Evolutionary conservation across 2,113 vertebrate species (phyloP), one percentile per base, ranked within the genome.

Genomic region (Limanda limanda): DNA sequence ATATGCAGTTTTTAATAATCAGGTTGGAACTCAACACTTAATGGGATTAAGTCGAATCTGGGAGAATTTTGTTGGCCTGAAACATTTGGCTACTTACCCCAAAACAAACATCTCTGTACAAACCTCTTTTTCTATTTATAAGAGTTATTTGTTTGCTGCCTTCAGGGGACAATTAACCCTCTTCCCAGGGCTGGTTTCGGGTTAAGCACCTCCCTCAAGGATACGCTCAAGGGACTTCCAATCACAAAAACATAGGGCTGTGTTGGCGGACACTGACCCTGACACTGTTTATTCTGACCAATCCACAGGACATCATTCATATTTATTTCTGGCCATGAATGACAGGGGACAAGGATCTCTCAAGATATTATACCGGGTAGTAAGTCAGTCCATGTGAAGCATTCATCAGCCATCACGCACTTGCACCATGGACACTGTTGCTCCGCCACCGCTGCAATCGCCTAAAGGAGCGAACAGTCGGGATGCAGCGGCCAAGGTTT

Each of bases 401-500:
- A 66, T 71, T 59, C 59, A 77, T 82, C 76, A 76, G 72, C 40
- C 59, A 47, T 84, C 68, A 47, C 31, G 74, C 76, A 74, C 79
- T 67, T 35, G 68, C 64, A 25, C 62, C 72, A 58, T 13, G 57
- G 73, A 74, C 56, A 1, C 76, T 18, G 73, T 81, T 67, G 18
- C 56, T 76, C 27, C 58, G 14, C 68, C 60, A 64, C 10, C 74
- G 68, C 77, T 56, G 63, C 6, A 37, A 71, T 52, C 23, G 64
- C 68, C 78, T 55, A 21, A 14, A 83, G 84, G 66, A 58, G 55
- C 54, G 7, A 23, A 11, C 40, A 75, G 52, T 20, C 54, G 70
- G 42, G 82, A 74, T 31, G 69, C 63, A 25, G 54, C 76, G 83
- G 88, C 58, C 81, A 86, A 88, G 83, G 88, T 84, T 88, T 70